Evolutionary conservation across 2,797 vertebrate genomes (phyloP), one percentile per base, ranked within the genome.

Genomic region (Dicrostonyx torquatus): DNA sequence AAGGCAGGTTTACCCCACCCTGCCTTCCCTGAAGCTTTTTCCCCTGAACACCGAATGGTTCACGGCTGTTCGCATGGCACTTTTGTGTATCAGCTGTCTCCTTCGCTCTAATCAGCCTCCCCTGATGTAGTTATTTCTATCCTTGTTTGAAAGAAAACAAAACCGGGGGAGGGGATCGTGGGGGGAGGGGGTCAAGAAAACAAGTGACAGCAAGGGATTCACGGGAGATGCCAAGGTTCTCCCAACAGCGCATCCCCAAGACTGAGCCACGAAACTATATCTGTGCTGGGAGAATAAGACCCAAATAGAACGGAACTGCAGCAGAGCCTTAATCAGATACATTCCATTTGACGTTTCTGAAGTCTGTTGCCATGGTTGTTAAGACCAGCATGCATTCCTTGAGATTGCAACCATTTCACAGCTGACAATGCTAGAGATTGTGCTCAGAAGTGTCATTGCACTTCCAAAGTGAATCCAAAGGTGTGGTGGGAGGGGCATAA

Each of bases 311-410:
- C 60, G 43, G 72, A 92, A 70, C 60, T 93, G 79, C 89, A 60
- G 80, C 85, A 92, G 95, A 94, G 87, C 77, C 79, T 94, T 95
- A 96, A 97, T 96, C 87, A 96, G 95, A 96, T 88, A 91, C 94
- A 96, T 97, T 96, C 95, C 91, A 88, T 91, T 97, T 91, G 94
- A 94, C 79, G 87, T 94, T 95, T 73, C 96, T 90, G 43, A 97
- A 90, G 94, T 91, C 96, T 89, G 94, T 97, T 97, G 95, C 95
- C 97, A 96, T 96, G 95, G 96, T 86, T 95, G 94, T 97, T 97
- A 96, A 97, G 62, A 95, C 95, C 89, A 96, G 93, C 91, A 95
- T 64, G 91, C 93, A 97, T 97, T 97, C 97, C 96, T 96, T 94
- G 93, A 96, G 91, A 97, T 97, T 95, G 96, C 95, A 97, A 85